These are phyloP conservation scores for Poecilia picta DNA, from an alignment of 2,797 vertebrate species.

Conservation along the genomic window DNA sequence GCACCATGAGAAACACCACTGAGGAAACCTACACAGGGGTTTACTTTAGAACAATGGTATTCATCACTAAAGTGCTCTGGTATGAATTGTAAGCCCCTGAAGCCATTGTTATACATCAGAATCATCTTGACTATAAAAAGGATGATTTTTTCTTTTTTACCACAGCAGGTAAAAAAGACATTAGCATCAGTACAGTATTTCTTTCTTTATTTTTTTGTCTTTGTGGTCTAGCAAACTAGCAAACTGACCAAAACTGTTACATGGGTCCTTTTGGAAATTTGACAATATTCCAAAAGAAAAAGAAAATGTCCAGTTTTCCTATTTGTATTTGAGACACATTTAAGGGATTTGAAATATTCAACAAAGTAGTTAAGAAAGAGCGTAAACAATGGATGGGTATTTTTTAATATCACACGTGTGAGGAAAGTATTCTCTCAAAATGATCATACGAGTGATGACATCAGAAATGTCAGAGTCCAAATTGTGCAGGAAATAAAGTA, in stretches of 20 bases:
- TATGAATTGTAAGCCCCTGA: constrained; percentile 44
- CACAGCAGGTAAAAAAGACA: constrained; percentile 51
- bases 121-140: constrained; percentile 40
- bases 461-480: background rate
- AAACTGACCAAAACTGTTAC: constrained; percentile 43
- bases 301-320: background rate
- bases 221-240: constrained; percentile 31
- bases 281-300: constrained; percentile 34
- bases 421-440: background rate
- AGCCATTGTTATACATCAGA: constrained; percentile 53
- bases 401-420: background rate
- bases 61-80: constrained; percentile 47
- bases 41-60: constrained; percentile 44
- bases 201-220: constrained; percentile 25
- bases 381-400: background rate
- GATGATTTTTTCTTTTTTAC: constrained; percentile 25
- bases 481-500: background rate
- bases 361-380: background rate
- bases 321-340: background rate
- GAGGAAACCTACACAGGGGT: constrained; percentile 47
- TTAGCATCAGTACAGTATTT: constrained; percentile 39
- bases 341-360: background rate
- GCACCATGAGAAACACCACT: constrained; percentile 39
- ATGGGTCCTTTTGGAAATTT: constrained; percentile 54
- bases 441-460: background rate